phyloP scores from a whole-genome alignment of 1,140 invertebrate genomes.

The Monomorium pharaonis region DNA sequence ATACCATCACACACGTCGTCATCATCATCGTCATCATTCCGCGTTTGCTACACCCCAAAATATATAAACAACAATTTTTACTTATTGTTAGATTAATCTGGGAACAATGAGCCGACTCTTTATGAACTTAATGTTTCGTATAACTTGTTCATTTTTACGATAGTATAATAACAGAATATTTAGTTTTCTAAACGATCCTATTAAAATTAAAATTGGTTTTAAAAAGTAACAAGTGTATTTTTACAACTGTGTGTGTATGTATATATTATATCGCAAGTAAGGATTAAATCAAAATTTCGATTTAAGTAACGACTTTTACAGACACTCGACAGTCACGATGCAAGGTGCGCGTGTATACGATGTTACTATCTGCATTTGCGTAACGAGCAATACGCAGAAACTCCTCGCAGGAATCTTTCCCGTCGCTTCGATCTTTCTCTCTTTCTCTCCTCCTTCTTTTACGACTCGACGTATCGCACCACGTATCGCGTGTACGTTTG shows the following conservation, averaged over 20 bases:
- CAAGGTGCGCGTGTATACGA: constrained; percentile 63
- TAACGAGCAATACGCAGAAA: constrained; percentile 66
- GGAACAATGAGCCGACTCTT: neutral
- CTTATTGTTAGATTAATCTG: neutral
- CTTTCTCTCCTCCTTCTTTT: neutral
- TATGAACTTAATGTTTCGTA: neutral
- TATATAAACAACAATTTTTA: constrained; percentile 1
- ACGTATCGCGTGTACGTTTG: constrained; percentile 57
- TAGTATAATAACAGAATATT: neutral
- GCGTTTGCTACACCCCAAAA: constrained; percentile 50
- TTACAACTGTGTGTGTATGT: neutral
- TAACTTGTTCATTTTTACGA: neutral
- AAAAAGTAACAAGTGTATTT: neutral
- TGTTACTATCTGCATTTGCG: constrained; percentile 67
- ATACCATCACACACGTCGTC: constrained; percentile 22
- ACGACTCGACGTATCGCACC: constrained; percentile 17
- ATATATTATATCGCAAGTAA: neutral
- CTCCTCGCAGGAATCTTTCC: constrained; percentile 49
- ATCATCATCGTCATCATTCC: constrained; percentile 51
- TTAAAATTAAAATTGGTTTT: neutral
- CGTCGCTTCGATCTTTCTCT: neutral
- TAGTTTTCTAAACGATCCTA: neutral
- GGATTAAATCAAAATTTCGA: constrained; percentile 15
- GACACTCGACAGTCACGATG: constrained; percentile 12
- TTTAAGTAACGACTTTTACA: constrained; percentile 45